phyloP scores from a whole-genome alignment of 2,888 invertebrate species.

The Orgyia antiqua region DNA sequence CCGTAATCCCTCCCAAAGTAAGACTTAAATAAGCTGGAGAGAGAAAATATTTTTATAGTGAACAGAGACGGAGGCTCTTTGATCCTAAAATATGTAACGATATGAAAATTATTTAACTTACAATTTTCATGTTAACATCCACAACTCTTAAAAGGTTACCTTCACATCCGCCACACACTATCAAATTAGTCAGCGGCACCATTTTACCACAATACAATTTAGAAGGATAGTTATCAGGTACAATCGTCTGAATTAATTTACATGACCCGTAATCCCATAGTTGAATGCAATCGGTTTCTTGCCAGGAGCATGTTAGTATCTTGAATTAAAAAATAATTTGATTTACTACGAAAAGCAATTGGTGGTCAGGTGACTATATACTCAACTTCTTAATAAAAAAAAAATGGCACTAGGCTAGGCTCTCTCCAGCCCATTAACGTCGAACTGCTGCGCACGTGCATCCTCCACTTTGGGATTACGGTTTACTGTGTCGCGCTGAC shows the following conservation, averaged over 20 bases:
- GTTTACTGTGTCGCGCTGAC: too few relatives aligned
- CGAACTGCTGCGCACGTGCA: too few relatives aligned
- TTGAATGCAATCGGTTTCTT: conserved; percentile 78
- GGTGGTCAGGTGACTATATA: not conserved
- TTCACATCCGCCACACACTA: conserved; percentile 80
- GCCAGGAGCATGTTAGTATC: conserved; percentile 83
- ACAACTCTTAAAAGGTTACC: conserved; percentile 78
- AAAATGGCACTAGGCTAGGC: too few relatives aligned
- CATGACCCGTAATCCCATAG: conserved; percentile 83
- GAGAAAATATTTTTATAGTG: too few relatives aligned
- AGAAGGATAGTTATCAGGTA: conserved; percentile 70
- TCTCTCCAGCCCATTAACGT: too few relatives aligned
- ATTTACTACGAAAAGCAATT: too few relatives aligned
- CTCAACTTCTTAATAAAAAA: too few relatives aligned
- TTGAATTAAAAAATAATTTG: conserved; percentile 33
- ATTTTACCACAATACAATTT: conserved; percentile 81
- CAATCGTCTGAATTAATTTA: conserved; percentile 77
- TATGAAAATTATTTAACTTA: conserved; percentile 48
- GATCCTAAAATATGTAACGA: too few relatives aligned
- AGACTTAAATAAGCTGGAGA: too few relatives aligned
- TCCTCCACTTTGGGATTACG: too few relatives aligned
- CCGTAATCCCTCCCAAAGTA: too few relatives aligned
- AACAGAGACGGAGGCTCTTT: too few relatives aligned
- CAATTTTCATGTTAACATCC: conserved; percentile 77
- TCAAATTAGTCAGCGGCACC: conserved; percentile 71